Evolutionary conservation across 2,797 vertebrate genomes (phyloP).

Genomic region (Enoplosus armatus): DNA sequence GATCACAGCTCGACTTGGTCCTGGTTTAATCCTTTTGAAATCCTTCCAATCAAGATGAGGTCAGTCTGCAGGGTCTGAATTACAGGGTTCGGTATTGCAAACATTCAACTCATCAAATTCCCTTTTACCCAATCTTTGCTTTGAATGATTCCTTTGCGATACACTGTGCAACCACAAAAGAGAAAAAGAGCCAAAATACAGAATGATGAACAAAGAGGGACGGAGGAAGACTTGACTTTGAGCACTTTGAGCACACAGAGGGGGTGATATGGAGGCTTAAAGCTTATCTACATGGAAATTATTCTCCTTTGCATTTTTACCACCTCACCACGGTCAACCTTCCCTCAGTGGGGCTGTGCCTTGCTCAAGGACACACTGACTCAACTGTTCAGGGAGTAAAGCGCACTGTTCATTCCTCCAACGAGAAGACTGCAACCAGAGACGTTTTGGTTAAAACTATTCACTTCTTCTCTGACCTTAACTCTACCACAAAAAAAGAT

Average conservation of each 20-base stretch:
- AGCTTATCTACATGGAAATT: not conserved
- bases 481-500: not conserved
- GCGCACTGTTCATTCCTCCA: not conserved
- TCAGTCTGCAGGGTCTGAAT: slow-evolving; percentile 12
- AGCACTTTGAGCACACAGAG: not conserved
- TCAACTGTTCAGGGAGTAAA: not conserved
- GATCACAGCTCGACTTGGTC: not conserved
- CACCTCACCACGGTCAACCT: not conserved
- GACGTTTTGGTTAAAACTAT: not conserved
- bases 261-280: not conserved
- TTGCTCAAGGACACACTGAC: slow-evolving; percentile 32
- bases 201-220: not conserved
- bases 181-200: not conserved
- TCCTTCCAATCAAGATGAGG: slow-evolving; percentile 16
- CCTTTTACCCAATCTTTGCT: not conserved
- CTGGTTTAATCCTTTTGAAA: slow-evolving; percentile 16
- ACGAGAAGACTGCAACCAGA: not conserved
- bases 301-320: not conserved
- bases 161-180: not conserved
- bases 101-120: slow-evolving; percentile 15
- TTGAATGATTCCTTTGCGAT: not conserved
- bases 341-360: not conserved
- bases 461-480: not conserved
- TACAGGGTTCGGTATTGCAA: slow-evolving; percentile 2
- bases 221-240: not conserved